Base-by-base conservation (phyloP, 2,888 invertebrate genomes). In the Seira musarum region DNA sequence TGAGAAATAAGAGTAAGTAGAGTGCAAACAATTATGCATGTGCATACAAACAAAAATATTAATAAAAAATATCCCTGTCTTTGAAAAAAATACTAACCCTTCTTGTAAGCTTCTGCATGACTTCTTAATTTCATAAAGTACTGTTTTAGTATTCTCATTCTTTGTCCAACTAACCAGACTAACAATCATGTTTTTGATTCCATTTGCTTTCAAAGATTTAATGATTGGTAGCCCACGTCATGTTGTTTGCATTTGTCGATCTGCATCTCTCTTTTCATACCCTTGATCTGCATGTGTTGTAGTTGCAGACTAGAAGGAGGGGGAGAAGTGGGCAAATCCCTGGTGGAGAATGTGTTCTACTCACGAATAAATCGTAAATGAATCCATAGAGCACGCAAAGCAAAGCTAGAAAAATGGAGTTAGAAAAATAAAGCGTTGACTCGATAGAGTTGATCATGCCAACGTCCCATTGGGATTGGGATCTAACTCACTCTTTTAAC, bases 381-480 rank as follows among this genome's bases (percentile, higher is more conserved):
- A 78, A 78, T 78, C 78, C 71, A 78, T 78, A 78, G 40, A 8
- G 71, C 70, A 78, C 71, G 78, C 72, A 70, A 72, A 78, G 63
- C 63, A 6, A 22, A 10, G 40, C 40, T 40, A 40, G 40, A 40
- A n/a, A n/a, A n/a, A n/a, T n/a, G n/a, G n/a, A n/a, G n/a, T n/a
- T n/a, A n/a, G n/a, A n/a, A n/a, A n/a, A n/a, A n/a, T n/a, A n/a
- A 21, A 63, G 67, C 78, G 46, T 67, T 60, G 25, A 49, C 78
- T 66, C 13, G 22, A 17, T 21, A 10, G 21, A 40, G 5, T 63
- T 21, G 63, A 15, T 21, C 72, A 78, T 72, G 40, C 13, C 40
- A 67, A 72, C 67, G 78, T 78, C 78, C 78, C 78, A 67, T 78
- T 67, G 78, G 78, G 72, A 78, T 65, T 70, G 77, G 77, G 69